Conservation (phyloP, 2,113 vertebrate genomes). For the Petaurus breviceps region DNA sequence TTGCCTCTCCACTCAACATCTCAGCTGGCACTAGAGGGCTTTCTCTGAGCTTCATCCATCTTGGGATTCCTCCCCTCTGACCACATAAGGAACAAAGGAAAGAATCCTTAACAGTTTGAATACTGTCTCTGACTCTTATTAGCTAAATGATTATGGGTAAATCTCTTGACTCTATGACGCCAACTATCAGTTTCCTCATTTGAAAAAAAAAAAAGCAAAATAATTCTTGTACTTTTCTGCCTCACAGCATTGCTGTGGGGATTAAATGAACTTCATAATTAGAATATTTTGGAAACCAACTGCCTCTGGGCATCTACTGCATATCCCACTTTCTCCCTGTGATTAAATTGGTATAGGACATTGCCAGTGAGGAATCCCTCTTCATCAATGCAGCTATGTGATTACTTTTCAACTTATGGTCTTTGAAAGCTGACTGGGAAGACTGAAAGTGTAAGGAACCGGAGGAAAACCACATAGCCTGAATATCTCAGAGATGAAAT, state of each 20-base stretch:
- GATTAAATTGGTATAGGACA: not conserved
- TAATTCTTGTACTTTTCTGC: not conserved
- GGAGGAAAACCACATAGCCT: not conserved
- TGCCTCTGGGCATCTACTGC: not conserved
- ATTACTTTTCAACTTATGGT: not conserved
- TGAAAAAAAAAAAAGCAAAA: not conserved
- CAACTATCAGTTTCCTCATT: not conserved
- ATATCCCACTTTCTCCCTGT: not conserved
- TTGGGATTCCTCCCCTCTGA: not conserved
- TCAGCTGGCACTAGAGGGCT: not conserved
- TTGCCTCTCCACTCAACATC: not conserved
- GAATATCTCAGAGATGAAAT: not conserved
- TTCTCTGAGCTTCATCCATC: not conserved
- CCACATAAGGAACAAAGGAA: not conserved
- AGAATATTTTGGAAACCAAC: not conserved
- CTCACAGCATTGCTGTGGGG: not conserved
- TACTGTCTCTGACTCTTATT: not conserved
- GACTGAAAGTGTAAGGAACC: not conserved
- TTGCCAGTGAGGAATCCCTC: not conserved
- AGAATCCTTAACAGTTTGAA: not conserved
- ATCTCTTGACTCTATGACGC: not conserved
- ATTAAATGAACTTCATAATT: not conserved
- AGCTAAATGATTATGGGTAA: not conserved
- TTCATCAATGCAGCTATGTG: not conserved
- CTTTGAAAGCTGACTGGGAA: not conserved